These are phyloP conservation scores for Sialis lutaria DNA, from an alignment of 2,888 invertebrate genomes.

Conservation along the genomic window DNA sequence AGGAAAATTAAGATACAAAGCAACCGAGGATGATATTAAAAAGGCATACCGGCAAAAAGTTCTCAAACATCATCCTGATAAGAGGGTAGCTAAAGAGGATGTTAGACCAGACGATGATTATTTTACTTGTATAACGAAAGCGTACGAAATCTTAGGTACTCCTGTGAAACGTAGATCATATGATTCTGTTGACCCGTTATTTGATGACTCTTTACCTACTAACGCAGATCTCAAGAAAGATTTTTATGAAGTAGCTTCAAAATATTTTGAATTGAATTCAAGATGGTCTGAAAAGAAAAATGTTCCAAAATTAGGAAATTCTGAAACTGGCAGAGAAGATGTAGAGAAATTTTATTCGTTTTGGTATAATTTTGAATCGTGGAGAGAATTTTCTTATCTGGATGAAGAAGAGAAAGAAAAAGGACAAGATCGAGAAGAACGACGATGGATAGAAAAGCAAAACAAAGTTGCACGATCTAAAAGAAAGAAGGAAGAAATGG, in stretches of 20 bases:
- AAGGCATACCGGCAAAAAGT: constrained; percentile 83
- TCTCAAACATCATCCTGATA: constrained; percentile 94
- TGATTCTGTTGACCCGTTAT: constrained; percentile 91
- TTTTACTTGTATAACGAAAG: constrained; percentile 96
- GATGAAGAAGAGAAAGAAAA: constrained; percentile 98
- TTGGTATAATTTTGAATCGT: constrained; percentile 97
- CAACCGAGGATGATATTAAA: constrained; percentile 85
- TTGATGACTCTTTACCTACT: constrained; percentile 76
- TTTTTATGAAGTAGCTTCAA: constrained; percentile 51
- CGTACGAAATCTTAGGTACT: constrained; percentile 81
- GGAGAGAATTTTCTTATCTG: constrained; percentile 96
- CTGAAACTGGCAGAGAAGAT: constrained; percentile 58
- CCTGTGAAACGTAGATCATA: constrained; percentile 70
- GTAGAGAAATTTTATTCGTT: constrained; percentile 93
- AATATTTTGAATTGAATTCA: constrained; percentile 59
- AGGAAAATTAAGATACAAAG: constrained; percentile 61
- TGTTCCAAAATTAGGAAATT: constrained; percentile 65
- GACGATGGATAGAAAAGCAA: constrained; percentile 96
- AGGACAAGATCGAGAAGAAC: constrained; percentile 89
- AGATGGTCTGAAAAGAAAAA: constrained; percentile 83
- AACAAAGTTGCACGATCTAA: constrained; percentile 87
- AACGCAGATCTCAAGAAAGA: constrained; percentile 58
- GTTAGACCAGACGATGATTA: constrained; percentile 86
- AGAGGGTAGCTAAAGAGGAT: constrained; percentile 78
- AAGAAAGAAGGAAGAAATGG: constrained; percentile 93